Conservation (phyloP, 1,140 invertebrate species). For the Dermatophagoides farinae region DNA sequence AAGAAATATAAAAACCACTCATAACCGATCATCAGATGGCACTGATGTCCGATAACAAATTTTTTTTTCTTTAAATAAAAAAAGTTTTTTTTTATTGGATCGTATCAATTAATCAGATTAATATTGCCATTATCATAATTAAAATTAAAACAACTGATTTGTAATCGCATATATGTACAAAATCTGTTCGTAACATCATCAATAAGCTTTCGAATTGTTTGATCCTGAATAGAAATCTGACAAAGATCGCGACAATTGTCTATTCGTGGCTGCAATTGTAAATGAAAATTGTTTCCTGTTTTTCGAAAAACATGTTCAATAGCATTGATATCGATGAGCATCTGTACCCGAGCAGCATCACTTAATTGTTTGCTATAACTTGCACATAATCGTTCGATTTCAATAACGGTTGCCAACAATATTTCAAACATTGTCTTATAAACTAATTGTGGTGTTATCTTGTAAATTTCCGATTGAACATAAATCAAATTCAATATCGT, state of each 20-base stretch:
- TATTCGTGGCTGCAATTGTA: neutral
- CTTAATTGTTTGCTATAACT: neutral
- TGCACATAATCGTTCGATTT: slow-evolving; percentile 25
- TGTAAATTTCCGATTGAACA: slow-evolving; percentile 74
- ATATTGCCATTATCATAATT: neutral
- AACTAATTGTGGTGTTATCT: slow-evolving; percentile 53
- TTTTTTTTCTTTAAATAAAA: no score
- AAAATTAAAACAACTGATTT: slow-evolving; percentile 7
- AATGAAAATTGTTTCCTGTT: neutral
- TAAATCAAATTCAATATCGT: slow-evolving; percentile 72
- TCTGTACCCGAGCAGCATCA: slow-evolving; percentile 15
- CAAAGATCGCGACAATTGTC: neutral
- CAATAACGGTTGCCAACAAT: slow-evolving; percentile 71
- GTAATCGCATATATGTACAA: neutral
- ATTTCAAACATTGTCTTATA: slow-evolving; percentile 56
- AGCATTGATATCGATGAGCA: slow-evolving; percentile 17
- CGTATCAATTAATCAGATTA: no score
- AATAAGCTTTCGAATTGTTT: neutral
- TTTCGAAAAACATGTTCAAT: slow-evolving; percentile 14
- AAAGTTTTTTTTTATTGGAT: no score
- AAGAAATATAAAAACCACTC: no score
- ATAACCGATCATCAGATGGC: no score
- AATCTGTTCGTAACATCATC: neutral
- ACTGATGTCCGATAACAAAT: no score
- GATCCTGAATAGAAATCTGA: neutral